A percentile compares a stretch with the other conserved stretches of the same genome.
Conservation (phyloP, 1,140 invertebrate species). For the Chironomus tepperi region DNA sequence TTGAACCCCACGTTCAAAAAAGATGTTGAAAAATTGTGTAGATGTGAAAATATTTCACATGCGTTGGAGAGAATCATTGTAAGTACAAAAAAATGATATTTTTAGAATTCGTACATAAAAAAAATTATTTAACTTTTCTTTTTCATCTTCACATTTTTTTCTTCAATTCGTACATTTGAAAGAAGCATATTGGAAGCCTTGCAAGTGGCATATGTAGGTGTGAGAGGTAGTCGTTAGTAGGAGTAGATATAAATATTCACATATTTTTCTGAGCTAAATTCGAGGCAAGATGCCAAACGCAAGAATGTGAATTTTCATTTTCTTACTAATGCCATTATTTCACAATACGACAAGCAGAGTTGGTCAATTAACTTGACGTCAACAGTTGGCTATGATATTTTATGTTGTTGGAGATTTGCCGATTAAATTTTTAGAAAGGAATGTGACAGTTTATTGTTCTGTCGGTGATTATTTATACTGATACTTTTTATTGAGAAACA, state of each 20-base stretch:
- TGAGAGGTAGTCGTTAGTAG: not conserved
- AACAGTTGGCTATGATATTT: no score
- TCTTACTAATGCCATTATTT: not conserved
- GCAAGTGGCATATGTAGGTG: conserved; percentile 10
- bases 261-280: not conserved
- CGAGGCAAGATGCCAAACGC: not conserved
- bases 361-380: no score
- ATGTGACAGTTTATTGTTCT: no score
- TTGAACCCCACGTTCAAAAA: no score
- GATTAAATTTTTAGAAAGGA: no score
- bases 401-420: no score
- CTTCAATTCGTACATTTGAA: not conserved
- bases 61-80: not conserved
- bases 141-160: not conserved
- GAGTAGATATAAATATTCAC: not conserved
- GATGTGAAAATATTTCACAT: not conserved
- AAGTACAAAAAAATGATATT: conserved; percentile 21
- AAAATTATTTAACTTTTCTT: conserved; percentile 14
- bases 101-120: conserved; percentile 7
- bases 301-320: not conserved
- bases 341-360: not conserved
- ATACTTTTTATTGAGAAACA: no score
- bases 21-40: no score
- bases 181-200: not conserved
- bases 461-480: no score